Base-by-base conservation (phyloP, 2,888 invertebrate species). In the Phyllotreta striolata region DNA sequence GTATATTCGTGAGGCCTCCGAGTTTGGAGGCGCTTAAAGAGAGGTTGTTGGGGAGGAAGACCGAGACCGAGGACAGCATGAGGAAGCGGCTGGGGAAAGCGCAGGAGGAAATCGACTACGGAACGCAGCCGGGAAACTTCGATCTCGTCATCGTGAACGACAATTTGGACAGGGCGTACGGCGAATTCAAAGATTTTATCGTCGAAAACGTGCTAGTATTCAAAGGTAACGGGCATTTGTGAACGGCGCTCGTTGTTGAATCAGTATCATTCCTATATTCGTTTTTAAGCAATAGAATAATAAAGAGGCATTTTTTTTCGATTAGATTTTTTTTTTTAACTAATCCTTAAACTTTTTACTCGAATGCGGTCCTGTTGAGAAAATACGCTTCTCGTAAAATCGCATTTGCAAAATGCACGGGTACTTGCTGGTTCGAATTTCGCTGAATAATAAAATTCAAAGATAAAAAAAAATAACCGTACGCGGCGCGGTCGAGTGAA, bases 1-100 rank as follows among this genome's bases (percentile, higher is more conserved):
- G 91, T 69, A 89, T 99, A 14, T 97, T 97, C 80, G 87, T 99
- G 39, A 92, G 92, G 83, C 97, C 98, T n/a, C 98, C 97, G 3
- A 91, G 90, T 5, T 79, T 96, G 67, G 85, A 87, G 40, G 90
- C 89, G 73, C 83, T 98, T 67, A 94, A 92, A 78, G 84, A 85
- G 59, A 85, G 94, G 40, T 82, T 95, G 59, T 84, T 89, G 12
- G 85, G 84, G 1, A 87, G 99, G 60, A 92, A 93, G 66, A 96
- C 98, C 0, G 99, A 99, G 83, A 91, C 91, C 1, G 93, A 95
- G 72, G 96, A 96, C 56, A 89, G 91, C 60, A 80, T 99, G 52
- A 82, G 85, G 66, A 89, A 89, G 72, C 87, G 99, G 68, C 84
- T 99, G 47, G 84, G 87, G 12, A 88, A 88, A 40, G 97, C 97